Evolutionary conservation across 2,113 vertebrate species (phyloP).

Genomic region (Limanda limanda): DNA sequence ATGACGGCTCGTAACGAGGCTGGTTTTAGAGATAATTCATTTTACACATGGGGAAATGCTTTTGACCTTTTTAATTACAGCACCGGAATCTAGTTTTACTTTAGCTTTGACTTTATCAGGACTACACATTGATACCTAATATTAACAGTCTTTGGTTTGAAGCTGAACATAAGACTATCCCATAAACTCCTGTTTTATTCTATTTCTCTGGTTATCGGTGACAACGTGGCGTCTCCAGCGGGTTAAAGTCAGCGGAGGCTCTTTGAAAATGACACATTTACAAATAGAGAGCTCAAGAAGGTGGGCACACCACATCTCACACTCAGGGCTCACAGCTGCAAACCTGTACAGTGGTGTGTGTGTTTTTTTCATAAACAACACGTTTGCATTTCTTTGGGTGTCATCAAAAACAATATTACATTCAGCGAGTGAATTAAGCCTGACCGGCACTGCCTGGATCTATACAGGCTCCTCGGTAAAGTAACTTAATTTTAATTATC

Average conservation of each 20-base stretch:
- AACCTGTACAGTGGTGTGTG: neutral
- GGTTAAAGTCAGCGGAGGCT: conserved; percentile 36
- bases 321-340: neutral
- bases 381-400: neutral
- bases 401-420: conserved; percentile 3
- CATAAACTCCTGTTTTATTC: no score
- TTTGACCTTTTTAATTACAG: neutral
- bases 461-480: conserved; percentile 43
- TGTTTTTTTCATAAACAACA: neutral
- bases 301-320: conserved; percentile 16
- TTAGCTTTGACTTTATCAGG: neutral
- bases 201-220: no score
- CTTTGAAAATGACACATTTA: conserved; percentile 46
- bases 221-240: conserved; percentile 16
- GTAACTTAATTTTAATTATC: conserved; percentile 55
- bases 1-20: conserved; percentile 9
- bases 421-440: neutral
- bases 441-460: neutral
- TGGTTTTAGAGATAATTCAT: neutral
- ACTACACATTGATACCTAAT: conserved; percentile 1
- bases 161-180: no score
- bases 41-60: neutral
- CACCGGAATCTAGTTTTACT: conserved; percentile 18
- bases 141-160: no score
- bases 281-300: conserved; percentile 38